These are phyloP conservation scores for Eueides isabella DNA, from an alignment of 1,140 invertebrate genomes.

Conservation along the genomic window DNA sequence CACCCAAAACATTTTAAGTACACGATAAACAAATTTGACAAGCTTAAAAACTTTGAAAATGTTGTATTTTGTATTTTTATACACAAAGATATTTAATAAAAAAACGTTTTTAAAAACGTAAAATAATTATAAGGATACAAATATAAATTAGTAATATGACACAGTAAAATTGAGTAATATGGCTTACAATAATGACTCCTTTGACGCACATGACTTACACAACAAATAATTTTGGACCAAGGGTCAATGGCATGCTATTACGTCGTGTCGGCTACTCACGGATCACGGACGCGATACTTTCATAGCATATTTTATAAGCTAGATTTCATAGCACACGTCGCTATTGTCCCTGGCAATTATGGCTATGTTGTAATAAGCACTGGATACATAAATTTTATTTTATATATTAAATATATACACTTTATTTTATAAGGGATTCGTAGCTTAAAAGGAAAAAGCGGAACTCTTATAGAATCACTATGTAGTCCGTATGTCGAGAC, in stretches of 20 bases:
- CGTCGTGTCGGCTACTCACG: neutral
- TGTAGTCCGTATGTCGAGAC: no score
- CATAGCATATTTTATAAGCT: constrained; percentile 2
- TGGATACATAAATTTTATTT: no score
- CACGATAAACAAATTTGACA: no score
- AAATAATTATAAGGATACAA: neutral
- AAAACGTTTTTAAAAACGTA: no score
- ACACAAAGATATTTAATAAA: no score
- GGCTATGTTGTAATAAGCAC: neutral
- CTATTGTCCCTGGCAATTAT: neutral
- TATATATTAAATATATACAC: no score
- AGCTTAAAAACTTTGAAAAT: no score
- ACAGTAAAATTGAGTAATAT: constrained; percentile 6
- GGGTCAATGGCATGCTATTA: constrained; percentile 11
- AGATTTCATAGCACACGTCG: neutral
- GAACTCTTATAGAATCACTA: no score
- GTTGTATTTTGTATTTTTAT: no score
- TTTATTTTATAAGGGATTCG: no score
- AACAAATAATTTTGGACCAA: constrained; percentile 8
- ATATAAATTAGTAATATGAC: neutral
- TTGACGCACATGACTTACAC: neutral
- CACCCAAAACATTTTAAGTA: no score
- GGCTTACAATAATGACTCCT: neutral
- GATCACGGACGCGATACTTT: constrained; percentile 1
- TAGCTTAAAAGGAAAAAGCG: no score